Conservation (phyloP, 1,140 invertebrate genomes). For the Diplogasteroides magnus region DNA sequence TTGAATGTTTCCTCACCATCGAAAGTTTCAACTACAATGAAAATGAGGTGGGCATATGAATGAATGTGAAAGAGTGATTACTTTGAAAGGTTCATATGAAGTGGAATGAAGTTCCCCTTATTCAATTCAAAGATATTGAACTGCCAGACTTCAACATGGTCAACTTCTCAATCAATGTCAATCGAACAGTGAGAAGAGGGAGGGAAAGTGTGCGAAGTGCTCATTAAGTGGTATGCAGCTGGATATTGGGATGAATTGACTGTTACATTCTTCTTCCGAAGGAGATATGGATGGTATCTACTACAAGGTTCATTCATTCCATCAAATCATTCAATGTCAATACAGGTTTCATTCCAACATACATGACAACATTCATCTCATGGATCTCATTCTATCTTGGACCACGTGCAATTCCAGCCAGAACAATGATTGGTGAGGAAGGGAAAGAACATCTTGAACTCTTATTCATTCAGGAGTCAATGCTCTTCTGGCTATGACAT, state of each 20-base stretch:
- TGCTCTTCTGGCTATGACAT: conserved; percentile 53
- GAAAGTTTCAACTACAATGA: conserved; percentile 55
- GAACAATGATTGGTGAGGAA: conserved; percentile 53
- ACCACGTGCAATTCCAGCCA: conserved; percentile 50
- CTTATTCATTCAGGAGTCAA: conserved; percentile 32
- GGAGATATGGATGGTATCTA: conserved; percentile 55
- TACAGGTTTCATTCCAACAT: conserved; percentile 45
- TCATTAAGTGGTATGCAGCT: conserved; percentile 42
- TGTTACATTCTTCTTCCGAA: conserved; percentile 45
- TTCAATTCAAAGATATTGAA: conserved; percentile 54
- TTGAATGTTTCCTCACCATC: conserved; percentile 51
- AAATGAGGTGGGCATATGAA: conserved; percentile 7
- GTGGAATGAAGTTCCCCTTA: conserved; percentile 50
- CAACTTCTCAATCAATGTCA: conserved; percentile 38
- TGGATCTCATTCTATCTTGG: conserved; percentile 55
- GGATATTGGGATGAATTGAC: conserved; percentile 54
- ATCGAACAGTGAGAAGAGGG: conserved; percentile 35
- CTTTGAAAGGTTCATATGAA: conserved; percentile 42
- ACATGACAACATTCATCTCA: conserved; percentile 54
- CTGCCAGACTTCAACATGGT: conserved; percentile 52
- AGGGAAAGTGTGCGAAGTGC: too few species aligned
- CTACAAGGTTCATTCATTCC: conserved; percentile 41
- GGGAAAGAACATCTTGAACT: background rate
- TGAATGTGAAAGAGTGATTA: background rate
- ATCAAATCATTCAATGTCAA: background rate